Base-by-base conservation (phyloP, 2,113 vertebrate species). In the Hyperopisus bebe region DNA sequence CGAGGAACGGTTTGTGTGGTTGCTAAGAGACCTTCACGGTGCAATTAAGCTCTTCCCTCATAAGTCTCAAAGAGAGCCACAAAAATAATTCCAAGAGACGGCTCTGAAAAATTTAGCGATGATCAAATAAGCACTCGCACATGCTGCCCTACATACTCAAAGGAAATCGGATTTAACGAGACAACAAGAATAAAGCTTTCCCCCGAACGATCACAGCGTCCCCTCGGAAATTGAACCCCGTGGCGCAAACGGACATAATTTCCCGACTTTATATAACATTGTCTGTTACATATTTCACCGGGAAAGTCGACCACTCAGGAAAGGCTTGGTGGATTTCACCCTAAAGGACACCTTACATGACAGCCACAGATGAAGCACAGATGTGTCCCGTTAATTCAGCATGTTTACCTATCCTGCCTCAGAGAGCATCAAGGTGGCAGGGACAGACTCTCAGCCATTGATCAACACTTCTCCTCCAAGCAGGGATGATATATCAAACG, bases 91-190 rank as follows among this genome's bases (percentile, higher is more conserved):
- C 27, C 5, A 55, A 7, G 11, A 39, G 15, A 42, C 62, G 48
- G 44, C 88, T 74, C 21, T n/a, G 39, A n/a, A 88, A 88, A 80
- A 74, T 66, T 88, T 47, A 19, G 62, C 50, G 66, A 77, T 17
- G 70, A 82, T 82, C 47, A 44, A 82, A 89, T 42, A 83, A 89
- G 48, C 31, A 2, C 51, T 44, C 0, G 31, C 74, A 83, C 15
- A 55, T 6, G 35, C 46, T 83, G n/a, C 47, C 47, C 46, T 74
- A 9, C 47, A 82, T 35, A 82, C 74, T 55, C 70, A 83, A 89
- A 89, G 9, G 50, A 82, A 62, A 88, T 58, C 5, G 53, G 11
- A n/a, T n/a, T 24, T 11, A 84, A 84, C 19, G 9, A 10, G 39
- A 27, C 31, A 42, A 39, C 31, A 3, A 19, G 74, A 27, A 35